These are phyloP conservation scores for Slavum lentiscoides DNA, from an alignment of 2,888 invertebrate genomes.

Conservation along the genomic window DNA sequence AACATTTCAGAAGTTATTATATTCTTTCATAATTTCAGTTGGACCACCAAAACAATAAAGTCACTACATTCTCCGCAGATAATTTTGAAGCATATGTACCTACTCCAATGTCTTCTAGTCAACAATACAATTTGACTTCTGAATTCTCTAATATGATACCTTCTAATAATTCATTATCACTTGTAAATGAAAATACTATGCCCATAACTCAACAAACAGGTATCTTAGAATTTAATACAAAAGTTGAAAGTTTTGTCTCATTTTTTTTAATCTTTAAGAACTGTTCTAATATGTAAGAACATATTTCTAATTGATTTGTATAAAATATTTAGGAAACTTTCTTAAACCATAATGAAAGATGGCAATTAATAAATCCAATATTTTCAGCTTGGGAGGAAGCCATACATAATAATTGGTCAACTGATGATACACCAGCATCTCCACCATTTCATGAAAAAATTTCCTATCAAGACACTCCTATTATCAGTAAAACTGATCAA, in stretches of 20 bases:
- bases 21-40: constrained; percentile 14
- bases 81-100: constrained; percentile 45
- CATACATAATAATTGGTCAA: constrained; percentile 32
- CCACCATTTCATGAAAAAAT: constrained; percentile 56
- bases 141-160: constrained; percentile 22
- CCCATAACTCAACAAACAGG: constrained; percentile 24
- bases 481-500: constrained; percentile 24
- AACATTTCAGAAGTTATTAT: background rate
- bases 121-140: constrained; percentile 19
- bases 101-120: constrained; percentile 49
- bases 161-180: constrained; percentile 8
- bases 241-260: background rate
- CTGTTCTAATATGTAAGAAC: background rate
- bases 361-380: background rate
- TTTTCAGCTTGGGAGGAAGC: constrained; percentile 37
- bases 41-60: constrained; percentile 14
- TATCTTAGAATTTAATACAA: background rate
- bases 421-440: constrained; percentile 55
- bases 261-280: background rate
- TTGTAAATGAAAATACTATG: constrained; percentile 29
- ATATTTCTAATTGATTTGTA: background rate
- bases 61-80: background rate
- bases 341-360: background rate
- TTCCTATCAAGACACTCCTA: constrained; percentile 44
- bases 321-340: constrained; percentile 1